These are phyloP conservation scores for Graphium colonna DNA, from an alignment of 2,888 invertebrate species.

Conservation along the genomic window DNA sequence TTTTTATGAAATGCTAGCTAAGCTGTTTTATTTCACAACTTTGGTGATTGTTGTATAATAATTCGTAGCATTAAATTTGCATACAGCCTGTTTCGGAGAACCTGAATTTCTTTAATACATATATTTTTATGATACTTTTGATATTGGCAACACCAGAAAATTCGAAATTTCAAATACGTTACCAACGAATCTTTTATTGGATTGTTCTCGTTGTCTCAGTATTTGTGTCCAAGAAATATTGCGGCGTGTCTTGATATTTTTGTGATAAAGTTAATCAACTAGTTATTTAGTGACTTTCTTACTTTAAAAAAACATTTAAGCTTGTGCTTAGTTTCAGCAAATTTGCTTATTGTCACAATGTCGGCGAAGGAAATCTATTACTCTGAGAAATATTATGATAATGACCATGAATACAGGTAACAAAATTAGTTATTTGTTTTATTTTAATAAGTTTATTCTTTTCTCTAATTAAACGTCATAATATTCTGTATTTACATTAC, in stretches of 20 bases:
- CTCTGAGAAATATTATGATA: slow-evolving; percentile 96
- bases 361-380: slow-evolving; percentile 90
- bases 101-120: too few relatives aligned
- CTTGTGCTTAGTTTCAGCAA: background rate
- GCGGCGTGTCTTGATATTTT: slow-evolving; percentile 11
- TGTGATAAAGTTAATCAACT: background rate
- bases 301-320: background rate
- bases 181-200: slow-evolving; percentile 42
- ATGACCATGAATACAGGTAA: slow-evolving; percentile 94
- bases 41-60: too few relatives aligned
- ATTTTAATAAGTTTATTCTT: background rate
- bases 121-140: too few relatives aligned
- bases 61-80: too few relatives aligned
- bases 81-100: too few relatives aligned
- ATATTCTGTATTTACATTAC: too few relatives aligned
- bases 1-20: too few relatives aligned
- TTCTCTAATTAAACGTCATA: too few relatives aligned
- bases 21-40: too few relatives aligned
- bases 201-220: slow-evolving; percentile 7
- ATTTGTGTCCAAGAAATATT: slow-evolving; percentile 5
- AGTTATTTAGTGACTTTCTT: background rate
- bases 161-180: slow-evolving; percentile 61
- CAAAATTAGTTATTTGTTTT: background rate
- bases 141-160: slow-evolving; percentile 11
- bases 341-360: slow-evolving; percentile 54